Evolutionary conservation across 2,888 invertebrate genomes (phyloP).

Genomic region (Drosophila pullipes): DNA sequence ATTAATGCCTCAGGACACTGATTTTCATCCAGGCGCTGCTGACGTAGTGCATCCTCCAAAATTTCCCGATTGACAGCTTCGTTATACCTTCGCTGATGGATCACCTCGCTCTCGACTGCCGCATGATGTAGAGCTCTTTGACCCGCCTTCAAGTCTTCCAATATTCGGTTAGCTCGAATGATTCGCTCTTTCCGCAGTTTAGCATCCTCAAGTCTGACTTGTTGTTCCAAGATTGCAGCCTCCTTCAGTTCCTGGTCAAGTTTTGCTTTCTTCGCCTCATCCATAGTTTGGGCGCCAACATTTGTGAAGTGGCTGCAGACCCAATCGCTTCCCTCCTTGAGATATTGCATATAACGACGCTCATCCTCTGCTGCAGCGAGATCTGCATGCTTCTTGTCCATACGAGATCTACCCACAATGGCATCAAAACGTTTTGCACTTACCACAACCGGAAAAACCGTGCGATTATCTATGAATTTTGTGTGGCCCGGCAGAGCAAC

Average conservation of each 20-base stretch:
- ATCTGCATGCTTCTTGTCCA: conserved; percentile 28
- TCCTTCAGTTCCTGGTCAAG: neutral
- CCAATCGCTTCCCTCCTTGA: conserved; percentile 59
- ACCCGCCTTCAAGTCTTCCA: conserved; percentile 61
- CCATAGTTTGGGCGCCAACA: conserved; percentile 12
- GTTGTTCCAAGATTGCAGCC: conserved; percentile 11
- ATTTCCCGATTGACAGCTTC: conserved; percentile 55
- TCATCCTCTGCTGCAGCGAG: conserved; percentile 50
- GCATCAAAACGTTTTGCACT: conserved; percentile 53
- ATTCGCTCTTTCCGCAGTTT: conserved; percentile 57
- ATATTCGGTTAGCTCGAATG: conserved; percentile 48
- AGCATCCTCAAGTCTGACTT: conserved; percentile 30
- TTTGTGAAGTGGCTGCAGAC: conserved; percentile 46
- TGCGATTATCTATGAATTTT: conserved; percentile 16
- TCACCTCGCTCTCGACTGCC: conserved; percentile 44
- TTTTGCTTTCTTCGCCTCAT: conserved; percentile 15
- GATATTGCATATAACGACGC: conserved; percentile 50
- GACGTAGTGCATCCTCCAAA: conserved; percentile 31
- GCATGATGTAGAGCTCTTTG: conserved; percentile 50
- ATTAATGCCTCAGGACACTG: conserved; percentile 52
- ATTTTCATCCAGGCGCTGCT: conserved; percentile 43
- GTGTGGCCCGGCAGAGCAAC: conserved; percentile 10
- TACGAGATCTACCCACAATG: conserved; percentile 52
- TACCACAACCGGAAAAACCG: conserved; percentile 51
- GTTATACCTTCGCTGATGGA: conserved; percentile 45